These are phyloP conservation scores for Eolophus roseicapilla DNA, from an alignment of 2,113 vertebrate genomes.

Conservation along the genomic window DNA sequence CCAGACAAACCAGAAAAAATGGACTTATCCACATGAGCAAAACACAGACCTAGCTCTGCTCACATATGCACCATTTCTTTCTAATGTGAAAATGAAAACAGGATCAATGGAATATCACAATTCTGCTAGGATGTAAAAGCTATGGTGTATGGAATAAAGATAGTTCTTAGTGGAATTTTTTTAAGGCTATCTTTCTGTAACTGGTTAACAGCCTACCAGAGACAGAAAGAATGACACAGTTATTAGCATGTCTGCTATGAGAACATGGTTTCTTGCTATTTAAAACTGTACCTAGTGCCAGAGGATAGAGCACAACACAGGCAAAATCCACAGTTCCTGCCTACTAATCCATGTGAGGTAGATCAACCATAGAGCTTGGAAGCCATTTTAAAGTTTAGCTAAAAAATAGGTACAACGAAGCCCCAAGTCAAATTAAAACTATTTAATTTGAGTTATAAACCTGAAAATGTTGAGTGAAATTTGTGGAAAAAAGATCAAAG, in stretches of 20 bases:
- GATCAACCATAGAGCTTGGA: neutral
- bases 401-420: neutral
- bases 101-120: neutral
- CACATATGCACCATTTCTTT: neutral
- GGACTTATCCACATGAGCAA: neutral
- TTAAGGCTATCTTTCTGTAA: neutral
- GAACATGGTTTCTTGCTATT: neutral
- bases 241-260: neutral
- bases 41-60: neutral
- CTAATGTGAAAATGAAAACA: neutral
- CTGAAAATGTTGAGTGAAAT: neutral
- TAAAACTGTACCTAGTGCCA: neutral
- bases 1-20: neutral
- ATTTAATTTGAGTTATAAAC: neutral
- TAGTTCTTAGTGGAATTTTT: neutral
- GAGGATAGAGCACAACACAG: neutral
- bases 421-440: neutral
- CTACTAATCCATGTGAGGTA: neutral
- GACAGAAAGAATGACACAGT: neutral
- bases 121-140: neutral
- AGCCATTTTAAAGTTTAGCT: neutral
- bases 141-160: neutral
- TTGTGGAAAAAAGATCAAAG: constrained; percentile 20
- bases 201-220: neutral
- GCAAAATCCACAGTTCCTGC: neutral